Conservation (phyloP, 2,797 vertebrate genomes). For the Anisognathus igniventris region DNA sequence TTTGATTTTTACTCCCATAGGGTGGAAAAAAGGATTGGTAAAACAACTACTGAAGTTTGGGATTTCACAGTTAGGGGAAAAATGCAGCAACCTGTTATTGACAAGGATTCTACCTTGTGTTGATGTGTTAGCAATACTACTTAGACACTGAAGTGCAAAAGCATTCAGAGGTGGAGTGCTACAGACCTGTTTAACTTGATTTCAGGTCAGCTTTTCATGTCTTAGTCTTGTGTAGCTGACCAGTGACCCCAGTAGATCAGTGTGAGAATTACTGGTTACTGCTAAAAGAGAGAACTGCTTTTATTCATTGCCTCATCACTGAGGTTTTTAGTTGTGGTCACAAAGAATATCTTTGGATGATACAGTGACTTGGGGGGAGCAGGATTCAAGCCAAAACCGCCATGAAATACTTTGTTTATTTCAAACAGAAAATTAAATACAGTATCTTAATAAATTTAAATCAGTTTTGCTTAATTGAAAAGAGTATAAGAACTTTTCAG, state of each 20-base stretch:
- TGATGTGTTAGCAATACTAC: not conserved
- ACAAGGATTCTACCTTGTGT: not conserved
- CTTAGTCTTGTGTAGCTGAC: not conserved
- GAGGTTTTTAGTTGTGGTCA: not conserved
- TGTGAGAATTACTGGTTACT: not conserved
- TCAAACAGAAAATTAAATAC: not conserved
- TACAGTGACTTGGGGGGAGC: accelerated
- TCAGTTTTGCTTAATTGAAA: not conserved
- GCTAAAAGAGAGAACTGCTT: not conserved
- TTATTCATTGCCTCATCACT: not conserved
- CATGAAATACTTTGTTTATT: not conserved
- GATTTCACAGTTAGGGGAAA: not conserved
- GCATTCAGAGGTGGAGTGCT: not conserved
- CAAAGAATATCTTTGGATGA: not conserved
- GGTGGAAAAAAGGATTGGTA: not conserved
- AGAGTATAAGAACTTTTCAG: not conserved
- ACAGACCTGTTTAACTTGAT: not conserved
- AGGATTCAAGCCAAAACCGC: not conserved
- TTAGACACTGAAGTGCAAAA: not conserved
- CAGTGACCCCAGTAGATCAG: not conserved
- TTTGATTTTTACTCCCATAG: not conserved
- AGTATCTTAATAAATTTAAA: not conserved
- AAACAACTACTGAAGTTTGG: not conserved
- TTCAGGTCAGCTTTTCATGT: not conserved
- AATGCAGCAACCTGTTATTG: not conserved